Evolutionary conservation across 2,113 vertebrate species (phyloP).

Genomic region (Misgurnus anguillicaudatus): DNA sequence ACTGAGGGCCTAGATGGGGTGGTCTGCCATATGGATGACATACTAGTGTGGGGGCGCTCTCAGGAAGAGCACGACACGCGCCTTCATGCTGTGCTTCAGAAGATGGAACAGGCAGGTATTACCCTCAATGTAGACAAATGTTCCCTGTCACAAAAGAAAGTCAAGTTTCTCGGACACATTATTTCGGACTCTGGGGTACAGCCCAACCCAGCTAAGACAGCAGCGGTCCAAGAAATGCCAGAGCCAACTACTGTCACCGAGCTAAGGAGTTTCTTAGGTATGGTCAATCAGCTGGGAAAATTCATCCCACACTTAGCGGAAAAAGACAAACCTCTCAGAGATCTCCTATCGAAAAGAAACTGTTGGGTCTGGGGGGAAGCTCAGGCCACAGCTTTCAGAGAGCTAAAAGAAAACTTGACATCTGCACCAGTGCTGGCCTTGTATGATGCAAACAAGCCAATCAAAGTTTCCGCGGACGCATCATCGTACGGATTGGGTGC

Average conservation of each 20-base stretch:
- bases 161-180: neutral
- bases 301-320: constrained; percentile 40
- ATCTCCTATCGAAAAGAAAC: constrained; percentile 41
- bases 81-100: neutral
- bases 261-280: constrained; percentile 15
- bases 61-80: constrained; percentile 5
- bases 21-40: constrained; percentile 14
- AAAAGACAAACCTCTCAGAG: constrained; percentile 22
- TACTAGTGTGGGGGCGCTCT: neutral
- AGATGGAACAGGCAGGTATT: neutral
- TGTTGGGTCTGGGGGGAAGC: constrained; percentile 26
- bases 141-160: neutral
- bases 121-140: neutral
- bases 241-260: neutral
- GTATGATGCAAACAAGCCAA: constrained; percentile 44
- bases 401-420: neutral
- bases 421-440: constrained; percentile 11
- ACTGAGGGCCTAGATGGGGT: neutral
- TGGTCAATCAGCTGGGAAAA: constrained; percentile 50
- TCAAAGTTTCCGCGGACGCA: constrained; percentile 3
- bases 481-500: constrained; percentile 6
- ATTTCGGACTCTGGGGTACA: too few species aligned
- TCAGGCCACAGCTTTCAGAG: neutral
- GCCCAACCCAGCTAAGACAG: neutral
- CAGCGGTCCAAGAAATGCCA: neutral